Percentiles rank a stretch among this genome's conserved stretches.
phyloP scores from a whole-genome alignment of 2,797 vertebrate genomes.

The Cossypha caffra region DNA sequence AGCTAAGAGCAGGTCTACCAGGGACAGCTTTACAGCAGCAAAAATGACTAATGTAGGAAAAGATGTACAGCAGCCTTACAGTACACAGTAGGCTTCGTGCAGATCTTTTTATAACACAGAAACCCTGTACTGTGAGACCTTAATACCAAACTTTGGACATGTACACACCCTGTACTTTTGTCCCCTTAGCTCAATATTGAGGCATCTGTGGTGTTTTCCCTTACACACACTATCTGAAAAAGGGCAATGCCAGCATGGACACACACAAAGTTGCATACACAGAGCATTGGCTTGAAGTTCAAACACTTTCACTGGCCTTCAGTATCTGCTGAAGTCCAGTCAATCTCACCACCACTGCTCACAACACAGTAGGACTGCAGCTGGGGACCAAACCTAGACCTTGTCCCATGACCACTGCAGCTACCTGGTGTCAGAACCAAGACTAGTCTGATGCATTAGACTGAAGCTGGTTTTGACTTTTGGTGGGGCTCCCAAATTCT shows the following conservation, averaged over 20 bases:
- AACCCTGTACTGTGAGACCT: background rate
- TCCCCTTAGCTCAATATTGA: background rate
- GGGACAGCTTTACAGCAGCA: background rate
- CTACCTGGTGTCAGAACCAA: background rate
- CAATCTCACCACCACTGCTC: background rate
- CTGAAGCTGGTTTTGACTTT: background rate
- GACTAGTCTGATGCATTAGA: background rate
- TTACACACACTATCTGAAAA: background rate
- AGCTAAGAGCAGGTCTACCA: background rate
- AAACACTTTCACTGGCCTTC: background rate
- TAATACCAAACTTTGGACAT: background rate
- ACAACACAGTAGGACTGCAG: background rate
- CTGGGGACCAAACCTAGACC: background rate
- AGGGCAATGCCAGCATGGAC: accelerated
- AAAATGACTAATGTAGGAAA: background rate
- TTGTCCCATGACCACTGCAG: background rate
- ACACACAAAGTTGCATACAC: background rate
- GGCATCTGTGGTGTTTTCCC: background rate
- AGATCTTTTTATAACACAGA: background rate
- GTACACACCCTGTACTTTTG: background rate
- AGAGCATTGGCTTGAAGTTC: background rate
- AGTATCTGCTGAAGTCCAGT: background rate
- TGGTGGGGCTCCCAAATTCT: background rate
- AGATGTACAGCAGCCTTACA: background rate
- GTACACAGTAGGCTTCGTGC: accelerated